Evolutionary conservation across 2,888 invertebrate genomes (phyloP), one percentile per base, ranked within the genome.

Genomic region (Harpalus rubripes): DNA sequence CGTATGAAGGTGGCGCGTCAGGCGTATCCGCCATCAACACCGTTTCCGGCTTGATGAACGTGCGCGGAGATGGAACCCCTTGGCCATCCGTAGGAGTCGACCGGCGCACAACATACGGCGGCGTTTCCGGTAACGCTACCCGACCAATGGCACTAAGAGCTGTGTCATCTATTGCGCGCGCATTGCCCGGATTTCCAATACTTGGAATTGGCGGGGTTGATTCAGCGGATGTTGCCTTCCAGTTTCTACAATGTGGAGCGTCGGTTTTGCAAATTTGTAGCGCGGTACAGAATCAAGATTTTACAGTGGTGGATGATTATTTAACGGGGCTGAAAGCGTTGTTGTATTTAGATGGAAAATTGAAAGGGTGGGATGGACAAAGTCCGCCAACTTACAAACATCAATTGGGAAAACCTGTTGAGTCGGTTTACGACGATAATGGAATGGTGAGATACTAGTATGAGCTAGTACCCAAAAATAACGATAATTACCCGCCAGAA

Each of bases 1-100:
- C 99, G 0, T 92, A 97, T 88, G 95, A 96, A 92, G 98, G 98
- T 82, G 95, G 96, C 1, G 99, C 99, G 0, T 95, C 95, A 90
- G 99, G 99, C 0, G 99, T 99, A 0, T 97, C 99, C 0, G 98
- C 99, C 0, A 99, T 99, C 84, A 99, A 99, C 91, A 99, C 99
- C 0, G 97, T 99, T 0, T 97, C 97, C 26, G 98, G 98, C 0
- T 92, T 99, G 83, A 99, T 99, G 98, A 94, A 96, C 5, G 90
- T 99, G 1, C 94, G 94, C 88, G 92, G 95, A 0, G 95, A 97
- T 89, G 96, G 95, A 0, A 94, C 94, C 0, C 96, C 99, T 0
- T 99, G 99, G 99, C 99, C 99, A 0, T 94, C 95, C 56, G 95
- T 99, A 6, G 99, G 98, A 86, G 90, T 92, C 87, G 93, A 95